These are phyloP conservation scores for Cetonia aurata DNA, from an alignment of 2,888 invertebrate genomes.

Conservation along the genomic window DNA sequence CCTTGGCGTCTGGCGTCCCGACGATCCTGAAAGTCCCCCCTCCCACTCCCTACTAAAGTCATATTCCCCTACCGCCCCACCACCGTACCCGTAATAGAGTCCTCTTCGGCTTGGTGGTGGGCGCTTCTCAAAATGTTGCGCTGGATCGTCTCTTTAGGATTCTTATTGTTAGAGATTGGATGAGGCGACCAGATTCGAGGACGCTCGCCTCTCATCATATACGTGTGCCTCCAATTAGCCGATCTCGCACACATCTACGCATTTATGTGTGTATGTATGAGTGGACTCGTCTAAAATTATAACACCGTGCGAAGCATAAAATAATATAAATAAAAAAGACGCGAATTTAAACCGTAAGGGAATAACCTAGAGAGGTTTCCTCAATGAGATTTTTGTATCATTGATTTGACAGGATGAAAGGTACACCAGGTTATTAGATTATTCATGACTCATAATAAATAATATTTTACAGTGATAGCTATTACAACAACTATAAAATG, in stretches of 20 bases:
- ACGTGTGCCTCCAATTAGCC: neutral
- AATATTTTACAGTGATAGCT: no score
- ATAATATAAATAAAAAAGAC: no score
- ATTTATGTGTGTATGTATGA: neutral
- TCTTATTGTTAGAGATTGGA: neutral
- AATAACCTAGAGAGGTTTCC: no score
- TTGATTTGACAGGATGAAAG: no score
- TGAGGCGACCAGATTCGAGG: neutral
- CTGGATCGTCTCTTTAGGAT: neutral
- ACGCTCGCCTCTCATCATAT: neutral
- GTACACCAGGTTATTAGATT: no score
- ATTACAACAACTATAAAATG: no score
- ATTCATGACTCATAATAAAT: no score
- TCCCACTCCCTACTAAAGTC: conserved; percentile 46
- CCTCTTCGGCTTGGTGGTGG: conserved; percentile 22
- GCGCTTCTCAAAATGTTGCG: conserved; percentile 50
- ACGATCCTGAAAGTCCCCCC: conserved; percentile 54
- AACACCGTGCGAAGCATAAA: no score
- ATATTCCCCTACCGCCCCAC: conserved; percentile 51
- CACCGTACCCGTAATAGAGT: conserved; percentile 42
- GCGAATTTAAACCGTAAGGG: no score
- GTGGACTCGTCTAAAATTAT: no score
- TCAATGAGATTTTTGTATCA: no score
- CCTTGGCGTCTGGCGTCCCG: conserved; percentile 67
- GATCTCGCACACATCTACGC: neutral